Percentiles rank a stretch among this genome's conserved stretches.
Evolutionary conservation across 2,113 vertebrate genomes (phyloP).

Genomic region (Microtus montanus): DNA sequence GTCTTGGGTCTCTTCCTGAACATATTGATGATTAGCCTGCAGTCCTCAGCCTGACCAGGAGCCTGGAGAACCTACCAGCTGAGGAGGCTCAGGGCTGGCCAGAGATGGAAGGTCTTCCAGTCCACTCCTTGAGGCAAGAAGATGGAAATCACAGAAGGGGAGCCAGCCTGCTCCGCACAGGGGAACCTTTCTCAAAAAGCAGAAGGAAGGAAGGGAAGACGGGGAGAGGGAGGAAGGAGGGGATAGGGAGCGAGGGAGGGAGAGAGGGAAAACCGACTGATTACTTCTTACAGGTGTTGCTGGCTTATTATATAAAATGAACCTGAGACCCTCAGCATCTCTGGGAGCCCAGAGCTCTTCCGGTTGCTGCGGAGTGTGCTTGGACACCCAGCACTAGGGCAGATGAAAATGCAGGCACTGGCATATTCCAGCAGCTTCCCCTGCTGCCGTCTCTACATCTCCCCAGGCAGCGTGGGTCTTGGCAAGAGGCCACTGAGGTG

Average conservation of each 20-base stretch:
- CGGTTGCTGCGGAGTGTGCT: background rate
- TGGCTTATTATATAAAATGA: background rate
- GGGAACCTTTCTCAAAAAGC: background rate
- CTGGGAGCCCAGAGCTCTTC: accelerated
- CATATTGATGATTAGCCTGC: no score
- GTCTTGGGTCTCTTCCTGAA: no score
- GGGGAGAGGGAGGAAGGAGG: accelerated
- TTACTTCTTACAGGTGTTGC: background rate
- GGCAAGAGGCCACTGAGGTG: background rate
- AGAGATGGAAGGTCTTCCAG: no score
- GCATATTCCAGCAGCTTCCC: background rate
- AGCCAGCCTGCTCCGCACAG: background rate
- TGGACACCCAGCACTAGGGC: no score
- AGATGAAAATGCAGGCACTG: background rate
- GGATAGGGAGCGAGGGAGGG: no score
- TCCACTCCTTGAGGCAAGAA: background rate
- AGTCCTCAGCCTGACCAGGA: no score
- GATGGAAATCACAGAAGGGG: background rate
- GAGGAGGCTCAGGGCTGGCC: no score
- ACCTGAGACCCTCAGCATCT: no score
- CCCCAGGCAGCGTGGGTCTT: background rate
- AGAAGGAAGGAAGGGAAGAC: background rate
- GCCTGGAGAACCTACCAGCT: no score
- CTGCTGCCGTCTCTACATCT: background rate
- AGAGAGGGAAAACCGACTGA: background rate